These are phyloP conservation scores for Nyctibius bracteatus DNA, from an alignment of 2,113 vertebrate genomes.

Conservation along the genomic window DNA sequence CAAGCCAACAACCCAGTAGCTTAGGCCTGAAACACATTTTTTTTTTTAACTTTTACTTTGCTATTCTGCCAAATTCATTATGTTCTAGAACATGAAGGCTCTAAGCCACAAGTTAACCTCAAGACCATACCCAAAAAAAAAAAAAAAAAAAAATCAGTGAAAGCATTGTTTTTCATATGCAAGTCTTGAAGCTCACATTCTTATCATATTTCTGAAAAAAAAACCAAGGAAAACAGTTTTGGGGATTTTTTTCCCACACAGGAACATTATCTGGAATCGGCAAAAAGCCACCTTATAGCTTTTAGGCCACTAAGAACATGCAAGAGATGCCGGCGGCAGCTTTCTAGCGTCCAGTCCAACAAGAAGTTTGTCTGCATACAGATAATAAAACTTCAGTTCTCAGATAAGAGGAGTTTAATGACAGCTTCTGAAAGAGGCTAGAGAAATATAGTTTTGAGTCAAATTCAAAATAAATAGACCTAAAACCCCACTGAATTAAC, in stretches of 20 bases:
- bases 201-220: not conserved
- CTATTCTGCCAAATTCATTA: not conserved
- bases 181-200: not conserved
- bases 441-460: not conserved
- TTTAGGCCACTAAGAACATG: not conserved
- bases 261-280: not conserved
- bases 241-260: not conserved
- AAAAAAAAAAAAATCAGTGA: not conserved
- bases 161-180: not conserved
- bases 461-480: not conserved
- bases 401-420: not conserved
- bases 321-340: rapidly evolving
- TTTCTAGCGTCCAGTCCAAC: not conserved
- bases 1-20: not conserved
- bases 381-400: not conserved
- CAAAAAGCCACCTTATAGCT: not conserved
- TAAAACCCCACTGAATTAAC: not conserved
- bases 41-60: not conserved
- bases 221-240: not conserved
- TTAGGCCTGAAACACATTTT: not conserved
- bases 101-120: not conserved
- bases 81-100: not conserved
- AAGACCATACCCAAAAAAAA: not conserved
- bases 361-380: not conserved
- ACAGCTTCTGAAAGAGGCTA: not conserved